These are phyloP conservation scores for Orius insidiosus DNA, from an alignment of 1,140 invertebrate genomes.

Conservation along the genomic window DNA sequence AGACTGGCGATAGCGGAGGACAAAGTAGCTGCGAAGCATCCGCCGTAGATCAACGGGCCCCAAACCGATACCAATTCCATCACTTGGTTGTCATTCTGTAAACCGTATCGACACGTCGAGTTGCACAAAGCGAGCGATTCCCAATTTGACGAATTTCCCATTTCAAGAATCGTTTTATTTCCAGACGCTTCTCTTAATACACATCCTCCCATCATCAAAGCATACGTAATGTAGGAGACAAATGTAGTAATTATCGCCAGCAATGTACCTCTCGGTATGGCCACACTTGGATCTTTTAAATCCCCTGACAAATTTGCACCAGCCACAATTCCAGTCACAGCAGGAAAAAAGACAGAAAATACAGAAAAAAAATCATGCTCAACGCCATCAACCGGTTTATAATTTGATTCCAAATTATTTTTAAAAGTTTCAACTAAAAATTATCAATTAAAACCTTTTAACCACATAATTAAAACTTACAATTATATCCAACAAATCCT, in stretches of 20 bases:
- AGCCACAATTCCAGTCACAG: slow-evolving; percentile 30
- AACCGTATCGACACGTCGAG: slow-evolving; percentile 26
- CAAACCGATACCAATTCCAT: slow-evolving; percentile 80
- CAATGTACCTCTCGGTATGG: slow-evolving; percentile 42
- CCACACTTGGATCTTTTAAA: slow-evolving; percentile 27
- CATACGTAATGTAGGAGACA: slow-evolving; percentile 32
- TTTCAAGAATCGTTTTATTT: slow-evolving; percentile 20
- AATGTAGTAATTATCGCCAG: slow-evolving; percentile 36
- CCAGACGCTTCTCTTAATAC: slow-evolving; percentile 28
- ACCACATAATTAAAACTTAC: slow-evolving; percentile 35
- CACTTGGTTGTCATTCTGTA: slow-evolving; percentile 30
- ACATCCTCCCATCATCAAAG: slow-evolving; percentile 30
- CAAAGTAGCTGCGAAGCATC: slow-evolving; percentile 90
- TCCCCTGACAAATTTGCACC: slow-evolving; percentile 47
- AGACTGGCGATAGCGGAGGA: slow-evolving; percentile 89
- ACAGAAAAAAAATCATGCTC: slow-evolving; percentile 27
- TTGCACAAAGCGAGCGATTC: slow-evolving; percentile 19
- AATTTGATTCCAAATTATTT: slow-evolving; percentile 23
- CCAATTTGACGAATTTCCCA: slow-evolving; percentile 12
- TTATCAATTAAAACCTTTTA: neutral
- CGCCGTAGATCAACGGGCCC: slow-evolving; percentile 86
- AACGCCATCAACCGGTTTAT: slow-evolving; percentile 22
- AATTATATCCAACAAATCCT: slow-evolving; percentile 78
- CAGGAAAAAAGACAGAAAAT: slow-evolving; percentile 27
- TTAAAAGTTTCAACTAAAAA: slow-evolving; percentile 23